Conservation (phyloP, 2,113 vertebrate genomes). For the Anguilla rostrata region DNA sequence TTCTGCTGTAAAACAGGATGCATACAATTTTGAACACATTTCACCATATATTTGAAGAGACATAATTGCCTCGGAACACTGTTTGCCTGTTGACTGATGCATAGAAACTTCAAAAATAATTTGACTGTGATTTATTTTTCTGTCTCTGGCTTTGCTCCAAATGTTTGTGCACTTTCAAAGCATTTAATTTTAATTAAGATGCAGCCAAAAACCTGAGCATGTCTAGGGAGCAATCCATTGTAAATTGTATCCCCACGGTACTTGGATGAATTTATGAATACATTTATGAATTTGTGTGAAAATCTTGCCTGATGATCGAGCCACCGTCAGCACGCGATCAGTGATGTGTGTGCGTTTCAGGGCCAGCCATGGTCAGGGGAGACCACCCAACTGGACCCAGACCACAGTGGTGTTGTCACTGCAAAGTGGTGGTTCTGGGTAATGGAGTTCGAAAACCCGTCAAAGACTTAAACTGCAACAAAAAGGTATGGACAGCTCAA, state of each 20-base stretch:
- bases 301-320: background rate
- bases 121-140: background rate
- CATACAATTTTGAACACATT: background rate
- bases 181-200: background rate
- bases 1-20: background rate
- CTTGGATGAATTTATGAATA: background rate
- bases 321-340: background rate
- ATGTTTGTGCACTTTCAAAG: background rate
- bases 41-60: background rate
- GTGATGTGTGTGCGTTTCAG: slow-evolving; percentile 50
- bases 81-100: background rate
- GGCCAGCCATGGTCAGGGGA: slow-evolving; percentile 69
- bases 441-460: slow-evolving; percentile 84
- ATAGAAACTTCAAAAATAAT: background rate
- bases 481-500: slow-evolving; percentile 55
- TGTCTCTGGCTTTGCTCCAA: background rate
- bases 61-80: background rate
- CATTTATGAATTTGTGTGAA: background rate
- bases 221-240: background rate
- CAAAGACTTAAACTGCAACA: slow-evolving; percentile 75
- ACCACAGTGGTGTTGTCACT: slow-evolving; percentile 92
- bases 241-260: background rate
- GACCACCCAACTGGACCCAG: slow-evolving; percentile 71
- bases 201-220: background rate
- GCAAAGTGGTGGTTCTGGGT: slow-evolving; percentile 92